These are phyloP conservation scores for Hypotaenidia okinawae DNA, from an alignment of 2,797 vertebrate genomes.

Conservation along the genomic window DNA sequence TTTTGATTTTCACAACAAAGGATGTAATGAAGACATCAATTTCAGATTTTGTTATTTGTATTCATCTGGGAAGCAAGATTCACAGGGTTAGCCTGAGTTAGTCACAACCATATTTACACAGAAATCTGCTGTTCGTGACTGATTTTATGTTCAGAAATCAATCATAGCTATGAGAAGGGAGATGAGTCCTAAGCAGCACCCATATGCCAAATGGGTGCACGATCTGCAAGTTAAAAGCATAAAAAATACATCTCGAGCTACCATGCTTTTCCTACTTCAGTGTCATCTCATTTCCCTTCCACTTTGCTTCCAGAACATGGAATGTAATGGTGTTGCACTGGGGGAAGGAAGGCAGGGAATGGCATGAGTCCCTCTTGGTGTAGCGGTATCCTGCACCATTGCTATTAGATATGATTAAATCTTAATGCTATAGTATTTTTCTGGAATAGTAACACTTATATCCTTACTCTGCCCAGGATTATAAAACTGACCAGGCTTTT, in stretches of 20 bases:
- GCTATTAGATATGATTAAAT: neutral
- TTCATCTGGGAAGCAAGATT: slow-evolving; percentile 11
- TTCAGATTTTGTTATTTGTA: slow-evolving; percentile 47
- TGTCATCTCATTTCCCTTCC: neutral
- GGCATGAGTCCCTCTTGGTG: neutral
- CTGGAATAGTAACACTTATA: neutral
- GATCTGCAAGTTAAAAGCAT: slow-evolving; percentile 26
- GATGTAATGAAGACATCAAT: slow-evolving; percentile 40
- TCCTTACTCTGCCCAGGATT: neutral
- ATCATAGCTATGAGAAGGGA: slow-evolving; percentile 12
- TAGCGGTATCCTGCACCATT: neutral
- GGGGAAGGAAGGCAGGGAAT: neutral
- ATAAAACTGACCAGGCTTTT: neutral
- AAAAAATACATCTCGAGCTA: neutral
- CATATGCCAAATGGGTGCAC: neutral
- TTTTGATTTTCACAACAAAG: slow-evolving; percentile 54
- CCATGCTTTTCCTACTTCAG: neutral
- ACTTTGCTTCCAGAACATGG: neutral
- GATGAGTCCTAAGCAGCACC: neutral
- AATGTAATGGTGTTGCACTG: neutral
- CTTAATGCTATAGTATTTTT: neutral
- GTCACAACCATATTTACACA: slow-evolving; percentile 16
- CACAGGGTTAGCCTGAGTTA: neutral
- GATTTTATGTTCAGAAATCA: slow-evolving; percentile 49
- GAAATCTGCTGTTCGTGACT: neutral